Conservation (phyloP, 2,797 vertebrate genomes). For the Betta splendens region DNA sequence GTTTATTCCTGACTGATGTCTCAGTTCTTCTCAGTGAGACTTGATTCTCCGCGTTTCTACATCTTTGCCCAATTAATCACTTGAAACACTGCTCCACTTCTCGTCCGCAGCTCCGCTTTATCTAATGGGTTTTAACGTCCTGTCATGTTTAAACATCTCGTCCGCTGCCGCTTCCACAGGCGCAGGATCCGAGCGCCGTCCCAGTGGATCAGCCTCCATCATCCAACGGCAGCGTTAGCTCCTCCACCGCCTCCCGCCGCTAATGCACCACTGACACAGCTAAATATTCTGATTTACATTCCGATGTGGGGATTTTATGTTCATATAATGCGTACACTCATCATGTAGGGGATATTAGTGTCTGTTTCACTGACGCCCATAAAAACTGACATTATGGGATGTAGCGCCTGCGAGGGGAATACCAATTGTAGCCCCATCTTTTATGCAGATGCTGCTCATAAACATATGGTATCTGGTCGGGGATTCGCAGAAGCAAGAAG, state of each 20-base stretch:
- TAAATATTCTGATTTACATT: conserved; percentile 60
- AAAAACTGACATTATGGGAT: conserved; percentile 56
- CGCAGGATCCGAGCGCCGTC: conserved; percentile 48
- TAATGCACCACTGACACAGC: conserved; percentile 41
- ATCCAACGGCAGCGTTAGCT: conserved; percentile 44
- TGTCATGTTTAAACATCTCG: conserved; percentile 40
- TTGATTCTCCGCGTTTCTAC: conserved; percentile 16
- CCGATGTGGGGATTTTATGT: conserved; percentile 51
- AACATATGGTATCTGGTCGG: conserved; percentile 46
- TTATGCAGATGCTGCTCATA: not conserved
- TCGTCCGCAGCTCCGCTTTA: conserved; percentile 31
- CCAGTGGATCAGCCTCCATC: conserved; percentile 38
- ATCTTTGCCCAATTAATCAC: conserved; percentile 48
- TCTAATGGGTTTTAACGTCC: conserved; percentile 47
- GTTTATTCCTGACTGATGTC: conserved; percentile 36
- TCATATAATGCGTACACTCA: conserved; percentile 43
- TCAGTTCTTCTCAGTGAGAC: conserved; percentile 15
- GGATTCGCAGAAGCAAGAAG: conserved; percentile 50
- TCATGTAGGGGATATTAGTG: conserved; percentile 62
- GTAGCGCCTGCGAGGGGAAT: conserved; percentile 45
- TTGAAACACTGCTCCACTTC: conserved; percentile 33
- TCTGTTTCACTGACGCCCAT: conserved; percentile 54
- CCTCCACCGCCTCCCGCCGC: conserved; percentile 34
- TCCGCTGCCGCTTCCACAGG: conserved; percentile 22
- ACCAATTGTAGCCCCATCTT: conserved; percentile 30